phyloP scores from a whole-genome alignment of 2,113 vertebrate genomes.

The Camelus dromedarius region DNA sequence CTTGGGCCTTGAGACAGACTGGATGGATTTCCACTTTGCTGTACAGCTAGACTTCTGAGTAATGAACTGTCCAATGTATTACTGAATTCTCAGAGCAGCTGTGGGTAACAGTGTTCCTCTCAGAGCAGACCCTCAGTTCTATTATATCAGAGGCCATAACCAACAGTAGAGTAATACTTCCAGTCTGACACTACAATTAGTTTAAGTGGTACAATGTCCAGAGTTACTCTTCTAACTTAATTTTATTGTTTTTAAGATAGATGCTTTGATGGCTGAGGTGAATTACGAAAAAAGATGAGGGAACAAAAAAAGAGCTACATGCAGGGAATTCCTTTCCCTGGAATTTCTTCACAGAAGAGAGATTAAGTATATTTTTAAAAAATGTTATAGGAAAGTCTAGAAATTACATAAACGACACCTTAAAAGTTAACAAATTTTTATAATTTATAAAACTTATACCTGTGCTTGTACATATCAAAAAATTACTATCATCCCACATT shows the following conservation, averaged over 20 bases:
- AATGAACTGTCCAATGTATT: background rate
- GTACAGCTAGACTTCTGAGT: background rate
- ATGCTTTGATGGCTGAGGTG: background rate
- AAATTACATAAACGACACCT: constrained; percentile 30
- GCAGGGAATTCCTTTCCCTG: background rate
- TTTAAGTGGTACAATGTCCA: background rate
- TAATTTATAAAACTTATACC: background rate
- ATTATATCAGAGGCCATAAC: background rate
- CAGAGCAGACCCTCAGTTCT: background rate
- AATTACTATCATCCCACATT: background rate
- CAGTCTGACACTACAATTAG: background rate
- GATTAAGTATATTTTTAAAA: background rate
- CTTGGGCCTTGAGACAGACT: background rate
- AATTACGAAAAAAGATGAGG: background rate
- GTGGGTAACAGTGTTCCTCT: background rate
- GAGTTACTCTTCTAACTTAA: background rate
- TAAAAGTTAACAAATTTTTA: background rate
- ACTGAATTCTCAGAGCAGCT: background rate
- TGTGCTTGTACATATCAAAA: background rate
- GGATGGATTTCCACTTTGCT: background rate
- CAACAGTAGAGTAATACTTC: background rate
- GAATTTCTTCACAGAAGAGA: background rate
- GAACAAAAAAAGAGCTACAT: background rate
- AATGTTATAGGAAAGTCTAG: constrained; percentile 22
- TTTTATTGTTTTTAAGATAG: background rate